Evolutionary conservation across 2,888 invertebrate genomes (phyloP), one percentile per base, ranked within the genome.

Genomic region (Melinaea menophilus): DNA sequence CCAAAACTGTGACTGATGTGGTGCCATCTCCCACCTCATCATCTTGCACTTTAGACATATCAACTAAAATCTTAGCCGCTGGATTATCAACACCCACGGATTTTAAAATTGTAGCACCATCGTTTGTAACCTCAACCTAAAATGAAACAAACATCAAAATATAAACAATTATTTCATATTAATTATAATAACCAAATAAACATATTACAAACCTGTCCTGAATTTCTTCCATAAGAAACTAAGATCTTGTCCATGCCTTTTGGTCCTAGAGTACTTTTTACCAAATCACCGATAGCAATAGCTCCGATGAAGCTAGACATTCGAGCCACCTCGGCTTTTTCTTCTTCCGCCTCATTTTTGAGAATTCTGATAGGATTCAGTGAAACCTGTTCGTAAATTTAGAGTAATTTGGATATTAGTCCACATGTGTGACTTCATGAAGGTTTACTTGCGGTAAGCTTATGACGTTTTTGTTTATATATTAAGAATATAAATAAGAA

Each of bases 11-110:
- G 0, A 99, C 99, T 0, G 99, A 99, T 51, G 99, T 99, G n/a
- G 99, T 99, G 12, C 99, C 99, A 93, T 99, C 99, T 55, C 99
- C 99, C 65, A 99, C 99, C 92, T 99, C 99, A 81, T 98, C 98
- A 90, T 99, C 99, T 83, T 99, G 99, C 3, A 98, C 98, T 86
- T 97, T 96, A 12, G 99, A 97, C 94, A 99, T 99, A 73, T 99
- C 98, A n/a, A 99, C 98, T 58, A 99, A 92, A 77, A 99, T 97
- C 90, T 99, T 99, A 0, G 99, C 99, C 41, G 99, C 99, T 33
- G 99, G 99, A 87, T 99, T 99, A 82, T 99, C 99, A 22, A 99
- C 97, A 61, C 99, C 99, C 63, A 99, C 94, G 0, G 97, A 94
- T 84, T 98, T 97, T 61, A 99, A 91, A 79, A 99, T 99, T 5